These are phyloP conservation scores for Sesia bembeciformis DNA, from an alignment of 2,888 invertebrate genomes.

Conservation along the genomic window DNA sequence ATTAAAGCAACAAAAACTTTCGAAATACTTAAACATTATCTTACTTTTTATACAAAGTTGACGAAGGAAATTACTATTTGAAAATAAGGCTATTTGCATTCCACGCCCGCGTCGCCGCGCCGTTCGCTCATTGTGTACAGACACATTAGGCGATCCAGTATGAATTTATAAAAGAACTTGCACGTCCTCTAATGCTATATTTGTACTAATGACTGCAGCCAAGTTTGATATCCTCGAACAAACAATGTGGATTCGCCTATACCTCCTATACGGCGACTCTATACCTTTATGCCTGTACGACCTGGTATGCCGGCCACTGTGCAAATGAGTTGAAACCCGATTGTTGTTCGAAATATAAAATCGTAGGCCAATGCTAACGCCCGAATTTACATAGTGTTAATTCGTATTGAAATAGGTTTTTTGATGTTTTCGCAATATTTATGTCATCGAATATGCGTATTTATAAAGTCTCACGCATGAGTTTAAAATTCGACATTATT, in stretches of 20 bases:
- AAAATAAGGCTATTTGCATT: conserved; percentile 34
- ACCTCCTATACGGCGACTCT: too few relatives aligned
- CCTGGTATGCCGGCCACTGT: too few relatives aligned
- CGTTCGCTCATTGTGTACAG: conserved; percentile 21
- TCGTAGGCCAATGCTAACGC: too few relatives aligned
- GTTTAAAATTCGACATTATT: too few relatives aligned
- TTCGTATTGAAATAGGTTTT: too few relatives aligned
- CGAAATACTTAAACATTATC: background rate
- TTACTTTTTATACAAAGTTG: conserved; percentile 9
- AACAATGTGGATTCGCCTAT: background rate
- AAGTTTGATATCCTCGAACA: background rate
- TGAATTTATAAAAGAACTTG: conserved; percentile 21
- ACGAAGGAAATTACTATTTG: conserved; percentile 25
- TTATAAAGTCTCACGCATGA: too few relatives aligned
- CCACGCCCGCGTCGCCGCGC: conserved; percentile 12
- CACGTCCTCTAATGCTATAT: background rate
- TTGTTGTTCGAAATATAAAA: too few relatives aligned
- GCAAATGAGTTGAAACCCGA: too few relatives aligned
- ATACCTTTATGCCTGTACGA: too few relatives aligned
- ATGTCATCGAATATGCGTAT: too few relatives aligned
- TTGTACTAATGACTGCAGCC: background rate
- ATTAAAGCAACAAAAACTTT: background rate
- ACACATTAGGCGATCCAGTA: conserved; percentile 24
- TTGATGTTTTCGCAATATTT: too few relatives aligned
- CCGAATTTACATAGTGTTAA: too few relatives aligned